phyloP scores from a whole-genome alignment of 2,888 invertebrate genomes.

The Drosophila longiperda region DNA sequence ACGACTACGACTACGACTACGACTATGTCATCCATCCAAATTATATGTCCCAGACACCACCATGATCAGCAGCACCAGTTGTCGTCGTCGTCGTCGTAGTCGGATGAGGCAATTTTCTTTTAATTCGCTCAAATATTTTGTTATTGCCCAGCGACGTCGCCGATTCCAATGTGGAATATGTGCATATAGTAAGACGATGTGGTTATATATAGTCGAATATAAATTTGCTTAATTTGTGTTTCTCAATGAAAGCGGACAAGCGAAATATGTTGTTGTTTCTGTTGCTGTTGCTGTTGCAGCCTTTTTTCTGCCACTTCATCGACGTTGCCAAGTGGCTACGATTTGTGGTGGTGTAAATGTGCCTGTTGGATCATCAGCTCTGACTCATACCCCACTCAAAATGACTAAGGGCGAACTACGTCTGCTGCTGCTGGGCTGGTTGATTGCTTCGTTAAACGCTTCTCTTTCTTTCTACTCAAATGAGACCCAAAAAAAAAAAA shows the following conservation, averaged over 20 bases:
- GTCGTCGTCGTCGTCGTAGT: constrained; percentile 32
- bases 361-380: constrained; percentile 44
- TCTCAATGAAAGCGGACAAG: constrained; percentile 68
- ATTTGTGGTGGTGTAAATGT: constrained; percentile 18
- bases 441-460: constrained; percentile 23
- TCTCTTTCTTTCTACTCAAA: constrained; percentile 30
- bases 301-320: constrained; percentile 1
- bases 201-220: constrained; percentile 30
- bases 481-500: constrained; percentile 63
- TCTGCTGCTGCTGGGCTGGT: background rate
- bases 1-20: constrained; percentile 14
- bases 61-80: constrained; percentile 4
- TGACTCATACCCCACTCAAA: constrained; percentile 55
- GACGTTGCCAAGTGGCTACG: constrained; percentile 29
- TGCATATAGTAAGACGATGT: constrained; percentile 25
- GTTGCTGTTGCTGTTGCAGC: constrained; percentile 53
- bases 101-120: constrained; percentile 79
- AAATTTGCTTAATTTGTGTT: constrained; percentile 74
- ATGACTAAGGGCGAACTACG: constrained; percentile 68
- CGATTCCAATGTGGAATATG: constrained; percentile 25
- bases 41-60: constrained; percentile 34
- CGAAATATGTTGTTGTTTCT: constrained; percentile 51
- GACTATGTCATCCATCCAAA: constrained; percentile 59
- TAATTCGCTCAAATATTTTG: constrained; percentile 76
- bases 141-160: constrained; percentile 57